phyloP scores from a whole-genome alignment of 2,113 vertebrate genomes.

The Bostrychus sinensis region DNA sequence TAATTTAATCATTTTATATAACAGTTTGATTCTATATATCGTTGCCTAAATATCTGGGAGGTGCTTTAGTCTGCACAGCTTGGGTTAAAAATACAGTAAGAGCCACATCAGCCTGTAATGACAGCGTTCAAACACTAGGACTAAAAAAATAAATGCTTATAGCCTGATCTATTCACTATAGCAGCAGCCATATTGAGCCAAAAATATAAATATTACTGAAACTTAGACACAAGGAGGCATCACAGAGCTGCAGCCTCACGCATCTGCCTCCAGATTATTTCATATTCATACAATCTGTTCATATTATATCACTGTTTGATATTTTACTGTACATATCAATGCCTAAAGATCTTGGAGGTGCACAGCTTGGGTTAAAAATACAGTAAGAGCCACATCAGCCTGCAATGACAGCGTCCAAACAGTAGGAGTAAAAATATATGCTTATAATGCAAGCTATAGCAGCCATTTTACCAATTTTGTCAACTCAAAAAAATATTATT shows the following conservation, averaged over 20 bases:
- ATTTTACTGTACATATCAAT: not conserved
- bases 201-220: no score
- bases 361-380: slow-evolving; percentile 32
- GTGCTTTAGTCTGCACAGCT: slow-evolving; percentile 10
- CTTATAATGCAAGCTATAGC: no score
- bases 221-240: no score
- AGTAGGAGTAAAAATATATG: slow-evolving; percentile 20
- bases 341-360: not conserved
- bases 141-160: slow-evolving; percentile 24
- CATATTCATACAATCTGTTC: no score
- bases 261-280: no score
- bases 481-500: no score
- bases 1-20: not conserved
- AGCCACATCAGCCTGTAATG: slow-evolving; percentile 19
- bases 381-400: slow-evolving; percentile 8
- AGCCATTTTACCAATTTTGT: no score
- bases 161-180: no score
- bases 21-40: not conserved
- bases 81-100: slow-evolving; percentile 26
- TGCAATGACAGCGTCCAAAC: slow-evolving; percentile 17
- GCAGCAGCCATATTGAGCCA: no score
- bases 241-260: no score
- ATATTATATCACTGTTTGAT: not conserved
- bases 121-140: slow-evolving; percentile 15
- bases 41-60: not conserved